Base-by-base conservation (phyloP, 2,113 vertebrate genomes). In the Pionites leucogaster region DNA sequence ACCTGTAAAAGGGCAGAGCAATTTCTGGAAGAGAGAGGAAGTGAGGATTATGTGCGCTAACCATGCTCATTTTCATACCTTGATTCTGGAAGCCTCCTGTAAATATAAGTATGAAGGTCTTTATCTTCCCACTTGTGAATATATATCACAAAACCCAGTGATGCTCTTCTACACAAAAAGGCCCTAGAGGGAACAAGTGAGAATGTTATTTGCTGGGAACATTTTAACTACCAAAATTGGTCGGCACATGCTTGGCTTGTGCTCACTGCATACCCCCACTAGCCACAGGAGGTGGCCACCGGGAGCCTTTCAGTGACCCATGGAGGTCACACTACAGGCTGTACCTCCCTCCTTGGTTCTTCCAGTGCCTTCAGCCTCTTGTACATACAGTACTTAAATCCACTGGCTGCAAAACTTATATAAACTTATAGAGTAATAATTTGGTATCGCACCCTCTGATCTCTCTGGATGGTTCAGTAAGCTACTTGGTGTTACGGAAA, bases 221-320 rank as follows among this genome's bases (percentile, higher is more conserved):
- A 5, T 84, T 91, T 78, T 55, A 53, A 63, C 74, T 81, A 63
- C 13, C 42, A 49, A 53, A 75, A 74, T 20, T 31, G 18, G 1
- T 44, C 86, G 64, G 24, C 47, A 65, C 11, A 8, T 28, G 31
- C 4, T 47, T 92, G 37, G 9, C 17, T 57, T 74, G 68, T 35
- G 41, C n/a, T 90, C 55, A 24, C 24, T 91, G 49, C 24, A 39
- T 62, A 47, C 6, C 44, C 16, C 29, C 50, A 24, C 64, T 27
- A 62, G 59, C 31, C 37, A 20, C 37, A 47, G 59, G 6, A 53
- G 20, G 27, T 69, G 67, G 47, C 16, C 44, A 41, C 4, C 0
- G 0, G 37, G 3, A 67, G 31, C 64, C 24, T 65, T 70, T 52
- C 8, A 3, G 50, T 42, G 60, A 37, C 59, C 24, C 9, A 0